Base-by-base conservation (phyloP, 2,888 invertebrate genomes). In the Drosophila mercatorum region DNA sequence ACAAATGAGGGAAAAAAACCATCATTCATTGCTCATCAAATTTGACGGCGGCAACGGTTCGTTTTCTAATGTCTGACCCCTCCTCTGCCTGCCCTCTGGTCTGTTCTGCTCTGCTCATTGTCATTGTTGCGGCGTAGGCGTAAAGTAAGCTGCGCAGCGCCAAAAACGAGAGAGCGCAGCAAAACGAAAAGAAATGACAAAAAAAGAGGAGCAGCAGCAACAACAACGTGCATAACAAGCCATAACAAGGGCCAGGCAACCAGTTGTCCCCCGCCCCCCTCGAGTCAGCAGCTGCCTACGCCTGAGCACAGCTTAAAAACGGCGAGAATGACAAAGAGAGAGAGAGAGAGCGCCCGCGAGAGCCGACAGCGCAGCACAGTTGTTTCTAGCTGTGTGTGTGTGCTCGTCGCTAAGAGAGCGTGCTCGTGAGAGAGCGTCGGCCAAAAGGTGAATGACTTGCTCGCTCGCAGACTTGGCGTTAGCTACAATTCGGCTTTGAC, bases 371-470 rank as follows among this genome's bases (percentile, higher is more conserved):
- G 68, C 72, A 79, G 79, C 81, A 69, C 69, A 26, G 55, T 52
- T 60, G 56, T 26, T 53, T 38, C 53, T 52, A 62, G 63, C 14
- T 26, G 7, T 14, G 43, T 55, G 51, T 17, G 34, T n/a, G 43
- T 67, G 47, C 14, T 36, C 31, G 57, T 59, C 38, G 46, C 14
- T 38, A n/a, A 38, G 63, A 64, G 52, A 61, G 61, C 56, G 61
- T 53, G 67, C 51, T 57, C 41, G 47, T 63, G 65, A 74, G 65
- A 74, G 70, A 66, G 69, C 70, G 63, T 55, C 72, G 71, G 83
- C 59, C 83, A 80, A 82, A 83, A 86, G 87, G 82, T 83, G 89
- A 86, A 86, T 88, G 89, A 86, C 89, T 72, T 81, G 60, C 57
- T 63, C 72, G 75, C 76, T 72, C 68, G 75, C 58, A 60, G 72